Evolutionary conservation across 1,140 invertebrate species (phyloP).

Genomic region (Brachionus rotundiformis): DNA sequence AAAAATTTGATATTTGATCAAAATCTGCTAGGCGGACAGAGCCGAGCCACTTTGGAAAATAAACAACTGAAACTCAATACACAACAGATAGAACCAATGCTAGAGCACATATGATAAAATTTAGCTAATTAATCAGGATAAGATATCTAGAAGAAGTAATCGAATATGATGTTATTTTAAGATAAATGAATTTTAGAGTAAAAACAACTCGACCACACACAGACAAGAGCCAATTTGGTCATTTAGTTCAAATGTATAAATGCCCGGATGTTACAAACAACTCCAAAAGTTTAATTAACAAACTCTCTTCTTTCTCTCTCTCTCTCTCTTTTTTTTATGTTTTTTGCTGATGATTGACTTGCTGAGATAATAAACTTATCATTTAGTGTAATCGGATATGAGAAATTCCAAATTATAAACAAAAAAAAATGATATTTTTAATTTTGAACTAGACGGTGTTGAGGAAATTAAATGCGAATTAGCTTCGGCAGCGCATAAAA

Average conservation of each 20-base stretch:
- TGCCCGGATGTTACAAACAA: too few relatives aligned
- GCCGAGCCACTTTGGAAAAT: neutral
- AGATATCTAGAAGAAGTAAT: conserved; percentile 10
- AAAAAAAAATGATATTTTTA: too few relatives aligned
- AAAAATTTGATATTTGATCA: conserved; percentile 32
- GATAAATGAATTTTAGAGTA: neutral
- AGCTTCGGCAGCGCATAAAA: neutral
- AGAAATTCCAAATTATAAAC: too few relatives aligned
- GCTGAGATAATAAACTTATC: neutral
- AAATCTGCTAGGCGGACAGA: too few relatives aligned
- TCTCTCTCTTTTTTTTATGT: too few relatives aligned
- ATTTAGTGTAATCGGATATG: neutral
- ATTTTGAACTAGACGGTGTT: neutral
- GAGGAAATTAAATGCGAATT: neutral
- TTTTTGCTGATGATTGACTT: neutral
- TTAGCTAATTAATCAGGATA: conserved; percentile 21
- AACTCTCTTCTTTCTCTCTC: too few relatives aligned
- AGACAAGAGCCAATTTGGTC: conserved; percentile 3
- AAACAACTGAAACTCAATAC: neutral
- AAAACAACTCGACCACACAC: neutral
- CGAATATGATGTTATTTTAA: conserved; percentile 26
- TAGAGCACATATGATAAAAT: neutral
- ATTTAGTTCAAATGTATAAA: neutral
- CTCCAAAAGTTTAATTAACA: too few relatives aligned
- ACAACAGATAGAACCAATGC: neutral